These are phyloP conservation scores for Hermaeophaga mercurialis DNA, from an alignment of 2,888 invertebrate species.

Conservation along the genomic window DNA sequence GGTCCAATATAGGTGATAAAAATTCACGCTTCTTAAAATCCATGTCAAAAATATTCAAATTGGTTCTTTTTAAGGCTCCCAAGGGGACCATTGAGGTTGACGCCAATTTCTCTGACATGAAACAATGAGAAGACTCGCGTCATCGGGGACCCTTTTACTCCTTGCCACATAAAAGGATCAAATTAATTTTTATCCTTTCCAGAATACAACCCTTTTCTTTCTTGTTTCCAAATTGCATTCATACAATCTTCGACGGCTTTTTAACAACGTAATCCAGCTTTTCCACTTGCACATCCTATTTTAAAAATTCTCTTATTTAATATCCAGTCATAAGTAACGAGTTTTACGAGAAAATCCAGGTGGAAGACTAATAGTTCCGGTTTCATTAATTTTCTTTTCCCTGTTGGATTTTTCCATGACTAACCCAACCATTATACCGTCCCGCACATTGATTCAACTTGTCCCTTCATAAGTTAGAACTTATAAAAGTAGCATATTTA, in stretches of 20 bases:
- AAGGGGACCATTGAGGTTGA: conserved; percentile 60
- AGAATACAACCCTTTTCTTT: conserved; percentile 40
- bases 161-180: conserved; percentile 48
- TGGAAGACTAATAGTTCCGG: too few relatives aligned
- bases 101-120: conserved; percentile 61
- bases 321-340: too few relatives aligned
- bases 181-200: conserved; percentile 49
- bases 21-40: conserved; percentile 62
- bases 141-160: conserved; percentile 50
- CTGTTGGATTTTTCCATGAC: background rate
- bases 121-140: conserved; percentile 56
- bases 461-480: conserved; percentile 24
- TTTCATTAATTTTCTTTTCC: too few relatives aligned
- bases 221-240: conserved; percentile 20
- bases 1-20: conserved; percentile 58
- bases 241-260: conserved; percentile 15
- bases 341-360: too few relatives aligned
- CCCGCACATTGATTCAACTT: conserved; percentile 25
- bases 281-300: background rate
- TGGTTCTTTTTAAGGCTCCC: conserved; percentile 60
- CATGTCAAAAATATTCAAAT: conserved; percentile 64
- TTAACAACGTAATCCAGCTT: conserved; percentile 9
- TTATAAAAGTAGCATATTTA: conserved; percentile 34
- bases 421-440: conserved; percentile 3
- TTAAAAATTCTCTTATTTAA: background rate